These are phyloP conservation scores for Drosophila colorata DNA, from an alignment of 2,888 invertebrate genomes.

Conservation along the genomic window DNA sequence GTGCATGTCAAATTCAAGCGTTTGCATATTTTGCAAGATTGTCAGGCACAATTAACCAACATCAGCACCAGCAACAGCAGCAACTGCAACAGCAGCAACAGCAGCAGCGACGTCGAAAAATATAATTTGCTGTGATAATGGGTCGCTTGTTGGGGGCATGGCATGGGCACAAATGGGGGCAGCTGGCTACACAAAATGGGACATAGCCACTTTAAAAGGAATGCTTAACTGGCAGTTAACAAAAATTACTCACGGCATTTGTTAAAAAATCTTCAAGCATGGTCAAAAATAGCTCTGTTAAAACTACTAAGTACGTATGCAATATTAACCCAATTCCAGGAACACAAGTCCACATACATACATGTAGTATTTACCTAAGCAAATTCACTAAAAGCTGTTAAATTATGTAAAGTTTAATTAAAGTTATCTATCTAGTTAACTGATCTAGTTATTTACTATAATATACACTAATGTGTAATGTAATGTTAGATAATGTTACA, in stretches of 20 bases:
- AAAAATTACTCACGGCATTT: neutral
- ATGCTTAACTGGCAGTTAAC: slow-evolving; percentile 36
- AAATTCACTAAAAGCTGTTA: too few species aligned
- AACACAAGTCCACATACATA: too few species aligned
- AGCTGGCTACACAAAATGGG: slow-evolving; percentile 42
- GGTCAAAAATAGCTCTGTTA: too few species aligned
- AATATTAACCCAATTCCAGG: too few species aligned
- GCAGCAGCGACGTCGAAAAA: slow-evolving; percentile 43
- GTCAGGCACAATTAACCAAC: slow-evolving; percentile 78
- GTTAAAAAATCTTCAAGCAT: neutral
- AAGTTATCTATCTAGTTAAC: too few species aligned
- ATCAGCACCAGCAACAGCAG: slow-evolving; percentile 60
- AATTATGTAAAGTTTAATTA: too few species aligned
- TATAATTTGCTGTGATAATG: slow-evolving; percentile 75
- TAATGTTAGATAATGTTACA: too few species aligned
- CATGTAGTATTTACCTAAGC: too few species aligned
- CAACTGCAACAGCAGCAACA: slow-evolving; percentile 15
- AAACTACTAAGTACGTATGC: too few species aligned
- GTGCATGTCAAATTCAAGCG: slow-evolving; percentile 80
- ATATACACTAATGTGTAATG: too few species aligned
- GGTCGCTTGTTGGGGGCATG: slow-evolving; percentile 15
- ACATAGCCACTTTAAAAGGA: slow-evolving; percentile 45
- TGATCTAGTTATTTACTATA: too few species aligned
- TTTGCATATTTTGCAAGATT: slow-evolving; percentile 79
- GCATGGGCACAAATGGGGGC: slow-evolving; percentile 24